Evolutionary conservation across 2,888 invertebrate species (phyloP), one percentile per base, ranked within the genome.

Genomic region (Nymphalis c-album): DNA sequence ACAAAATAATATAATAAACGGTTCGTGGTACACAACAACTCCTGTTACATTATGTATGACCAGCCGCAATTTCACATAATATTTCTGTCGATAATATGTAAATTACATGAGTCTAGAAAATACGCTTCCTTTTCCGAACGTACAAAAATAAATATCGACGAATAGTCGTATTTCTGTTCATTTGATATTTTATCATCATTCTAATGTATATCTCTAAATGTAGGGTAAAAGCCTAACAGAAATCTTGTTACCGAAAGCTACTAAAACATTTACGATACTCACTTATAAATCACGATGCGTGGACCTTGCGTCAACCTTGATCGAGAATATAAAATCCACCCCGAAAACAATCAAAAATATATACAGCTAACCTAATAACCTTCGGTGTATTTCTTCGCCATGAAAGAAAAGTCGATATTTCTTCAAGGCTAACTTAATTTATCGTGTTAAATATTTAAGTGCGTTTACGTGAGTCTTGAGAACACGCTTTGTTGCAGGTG

Each of bases 401-500:
- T 18, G 8, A 7, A 35, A 57, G 10, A 35, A 57, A 57, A 13
- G n/a, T 35, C 53, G 26, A 22, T 53, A 53, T 20, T 53, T 22
- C 53, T 53, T 53, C 53, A 53, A 26, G 53, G 53, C 26, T 53
- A 53, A 53, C 22, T 53, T 7, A 53, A 26, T 26, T 53, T 16
- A 22, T 53, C 22, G 16, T 16, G 26, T 50, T 18, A n/a, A 61
- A 48, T 31, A 8, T 47, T 20, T 22, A 17, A 53, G 4, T 20
- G 17, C 16, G 13, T 10, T 10, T 4, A 20, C 3, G 16, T 20
- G 26, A 6, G 13, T 26, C 10, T 53, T 26, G 10, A 53, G 16
- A 35, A 35, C 1, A 22, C 17, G 8, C 13, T 61, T 66, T 58
- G 31, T 71, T 69, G 6, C 71, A 71, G 71, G 64, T 59, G 26